Evolutionary conservation across 2,113 vertebrate species (phyloP).

Genomic region (Labeo rohita): DNA sequence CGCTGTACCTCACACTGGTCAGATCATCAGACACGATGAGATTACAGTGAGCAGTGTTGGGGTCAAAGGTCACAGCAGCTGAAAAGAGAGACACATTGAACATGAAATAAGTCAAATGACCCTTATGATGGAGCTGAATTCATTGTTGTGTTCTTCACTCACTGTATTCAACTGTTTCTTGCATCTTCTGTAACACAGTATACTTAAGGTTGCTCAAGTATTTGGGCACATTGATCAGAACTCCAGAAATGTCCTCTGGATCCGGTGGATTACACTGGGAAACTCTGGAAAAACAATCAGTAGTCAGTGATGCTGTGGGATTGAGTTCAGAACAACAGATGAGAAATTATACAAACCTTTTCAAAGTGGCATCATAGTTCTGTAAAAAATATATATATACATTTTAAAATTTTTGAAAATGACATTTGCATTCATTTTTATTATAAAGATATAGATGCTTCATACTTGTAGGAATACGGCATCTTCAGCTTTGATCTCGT

Average conservation of each 20-base stretch:
- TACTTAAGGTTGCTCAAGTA: constrained; percentile 47
- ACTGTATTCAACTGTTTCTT: constrained; percentile 19
- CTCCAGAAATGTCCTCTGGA: constrained; percentile 47
- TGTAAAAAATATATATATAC: constrained; percentile 22
- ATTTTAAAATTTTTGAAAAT: not conserved
- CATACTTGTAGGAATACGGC: constrained; percentile 30
- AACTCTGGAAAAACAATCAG: constrained; percentile 37
- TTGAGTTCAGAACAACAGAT: constrained; percentile 11
- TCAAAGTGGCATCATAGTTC: constrained; percentile 41
- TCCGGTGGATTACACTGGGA: constrained; percentile 38
- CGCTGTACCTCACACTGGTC: constrained; percentile 33
- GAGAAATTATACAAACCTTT: constrained; percentile 26
- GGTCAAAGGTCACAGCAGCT: constrained; percentile 49
- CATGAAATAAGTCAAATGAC: not conserved
- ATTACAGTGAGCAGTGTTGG: constrained; percentile 42
- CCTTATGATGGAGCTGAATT: not conserved
- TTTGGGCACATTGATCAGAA: constrained; percentile 44
- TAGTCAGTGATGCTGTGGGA: constrained; percentile 21
- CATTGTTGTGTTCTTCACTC: not conserved
- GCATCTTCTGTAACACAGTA: constrained; percentile 36
- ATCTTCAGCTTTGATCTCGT: constrained; percentile 41
- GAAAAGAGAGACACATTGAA: not conserved
- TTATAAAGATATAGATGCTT: not conserved
- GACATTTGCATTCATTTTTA: not conserved
- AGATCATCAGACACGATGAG: constrained; percentile 47